Percentiles rank a stretch among this genome's conserved stretches.
phyloP scores from a whole-genome alignment of 2,113 vertebrate species.

The Pteropus alecto region DNA sequence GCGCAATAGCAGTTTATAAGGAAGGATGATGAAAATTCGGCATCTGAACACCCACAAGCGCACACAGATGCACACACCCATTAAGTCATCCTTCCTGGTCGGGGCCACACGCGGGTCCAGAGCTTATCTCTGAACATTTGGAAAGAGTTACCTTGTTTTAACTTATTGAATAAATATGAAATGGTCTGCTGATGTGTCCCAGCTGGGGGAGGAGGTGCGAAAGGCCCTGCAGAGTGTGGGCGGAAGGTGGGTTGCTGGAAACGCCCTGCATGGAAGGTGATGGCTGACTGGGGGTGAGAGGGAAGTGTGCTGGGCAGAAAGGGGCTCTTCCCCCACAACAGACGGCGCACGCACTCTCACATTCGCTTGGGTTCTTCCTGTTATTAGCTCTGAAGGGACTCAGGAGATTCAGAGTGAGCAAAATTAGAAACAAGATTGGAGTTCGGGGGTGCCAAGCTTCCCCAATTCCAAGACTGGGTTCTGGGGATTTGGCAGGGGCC shows the following conservation, averaged over 20 bases:
- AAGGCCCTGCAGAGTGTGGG: rapidly evolving
- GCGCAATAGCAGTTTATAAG: neutral
- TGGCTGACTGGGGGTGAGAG: neutral
- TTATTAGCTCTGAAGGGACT: neutral
- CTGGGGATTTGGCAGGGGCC: neutral
- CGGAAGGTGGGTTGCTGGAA: rapidly evolving
- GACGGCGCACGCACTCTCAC: neutral
- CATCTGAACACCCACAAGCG: rapidly evolving
- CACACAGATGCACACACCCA: neutral
- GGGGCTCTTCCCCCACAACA: neutral
- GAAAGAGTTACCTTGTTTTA: conserved; percentile 18
- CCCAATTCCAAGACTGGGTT: neutral
- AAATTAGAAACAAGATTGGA: neutral
- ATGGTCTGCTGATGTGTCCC: neutral
- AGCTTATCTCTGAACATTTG: neutral
- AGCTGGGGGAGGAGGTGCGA: neutral
- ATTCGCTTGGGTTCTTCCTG: neutral
- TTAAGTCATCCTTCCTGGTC: neutral
- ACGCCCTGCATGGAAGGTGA: rapidly evolving
- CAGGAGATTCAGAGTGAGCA: neutral
- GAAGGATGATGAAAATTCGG: too few species aligned
- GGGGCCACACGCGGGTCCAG: neutral
- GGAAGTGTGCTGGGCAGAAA: too few species aligned
- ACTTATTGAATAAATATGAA: neutral
- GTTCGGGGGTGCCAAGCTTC: neutral